Evolutionary conservation across 2,888 invertebrate genomes (phyloP), one percentile per base, ranked within the genome.

Genomic region (Actias luna): DNA sequence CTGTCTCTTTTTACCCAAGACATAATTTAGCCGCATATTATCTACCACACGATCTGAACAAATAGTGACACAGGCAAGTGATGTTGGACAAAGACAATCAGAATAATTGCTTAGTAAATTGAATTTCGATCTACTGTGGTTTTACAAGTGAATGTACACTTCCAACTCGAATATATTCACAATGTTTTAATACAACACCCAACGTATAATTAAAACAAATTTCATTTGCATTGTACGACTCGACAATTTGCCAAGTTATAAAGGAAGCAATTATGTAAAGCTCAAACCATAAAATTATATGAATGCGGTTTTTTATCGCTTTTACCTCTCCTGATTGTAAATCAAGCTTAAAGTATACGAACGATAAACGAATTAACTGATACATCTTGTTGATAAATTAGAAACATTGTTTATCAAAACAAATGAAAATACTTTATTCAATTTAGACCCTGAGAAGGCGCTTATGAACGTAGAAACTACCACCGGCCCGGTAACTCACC

Each of bases 31-130:
- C 59, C 22, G 27, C 57, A 31, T 31, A 31, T 61, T 61, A 61
- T 63, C 55, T 55, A 59, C 63, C 63, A 63, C 55, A 59, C 59
- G 55, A 63, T 63, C 63, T 63, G 31, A 8, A 62, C 61, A 67
- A 69, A 69, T 64, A 65, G 59, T 58, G 61, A 35, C 42, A 58
- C 52, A 36, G 52, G 18, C 63, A 63, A 39, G 59, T 63, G 59
- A 59, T 59, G 50, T 64, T 65, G 42, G 46, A 58, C 65, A 64
- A 66, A 66, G 63, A 59, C 65, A 63, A 65, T 66, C 65, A 60
- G 46, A 62, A 58, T 66, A 63, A 68, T 68, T 64, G 63, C 29
- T 29, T 5, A n/a, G 29, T 55, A 29, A 63, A 59, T 63, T 59
- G 59, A 39, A 35, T 59, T 59, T 55, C 52, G 7, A 14, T 18